phyloP scores from a whole-genome alignment of 23 tunicate species.

The Clavelina lepadiformis region DNA sequence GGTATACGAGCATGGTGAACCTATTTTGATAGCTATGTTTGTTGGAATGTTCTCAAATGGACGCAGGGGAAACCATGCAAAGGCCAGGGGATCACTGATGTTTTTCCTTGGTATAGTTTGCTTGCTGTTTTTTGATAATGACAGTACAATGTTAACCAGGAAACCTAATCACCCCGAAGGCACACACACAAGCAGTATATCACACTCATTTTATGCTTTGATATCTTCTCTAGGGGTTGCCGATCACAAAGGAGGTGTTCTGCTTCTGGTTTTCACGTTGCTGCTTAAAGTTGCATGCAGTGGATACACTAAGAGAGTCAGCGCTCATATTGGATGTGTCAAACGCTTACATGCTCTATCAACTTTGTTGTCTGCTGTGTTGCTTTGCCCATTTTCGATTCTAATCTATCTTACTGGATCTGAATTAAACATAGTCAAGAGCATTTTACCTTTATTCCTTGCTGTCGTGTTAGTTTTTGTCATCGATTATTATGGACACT shows the following conservation, averaged over 20 bases:
- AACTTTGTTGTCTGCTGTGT: conserved; percentile 45
- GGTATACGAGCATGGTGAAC: conserved; percentile 78
- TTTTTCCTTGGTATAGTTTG: conserved; percentile 63
- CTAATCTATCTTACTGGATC: conserved; percentile 42
- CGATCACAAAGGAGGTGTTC: conserved; percentile 84
- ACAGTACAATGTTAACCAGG: conserved; percentile 37
- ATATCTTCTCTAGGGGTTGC: conserved; percentile 79
- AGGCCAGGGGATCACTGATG: conserved; percentile 75
- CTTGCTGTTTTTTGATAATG: conserved; percentile 80
- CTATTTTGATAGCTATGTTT: conserved; percentile 70
- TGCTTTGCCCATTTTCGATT: conserved; percentile 62
- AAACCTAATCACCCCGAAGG: conserved; percentile 46
- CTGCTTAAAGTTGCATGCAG: conserved; percentile 65
- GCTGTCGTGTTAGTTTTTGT: conserved; percentile 56
- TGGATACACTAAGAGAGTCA: conserved; percentile 56
- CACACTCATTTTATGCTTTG: conserved; percentile 37
- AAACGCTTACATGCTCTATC: conserved; percentile 74
- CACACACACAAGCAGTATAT: conserved; percentile 56
- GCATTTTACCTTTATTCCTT: conserved; percentile 37
- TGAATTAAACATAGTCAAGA: conserved; percentile 14
- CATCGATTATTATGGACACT: conserved; percentile 60
- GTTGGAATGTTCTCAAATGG: conserved; percentile 56
- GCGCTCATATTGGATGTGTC: conserved; percentile 48
- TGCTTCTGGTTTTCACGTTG: conserved; percentile 38
- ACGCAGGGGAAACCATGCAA: conserved; percentile 46